These are phyloP conservation scores for Lucilia cuprina DNA, from an alignment of 1,140 invertebrate genomes.

Conservation along the genomic window DNA sequence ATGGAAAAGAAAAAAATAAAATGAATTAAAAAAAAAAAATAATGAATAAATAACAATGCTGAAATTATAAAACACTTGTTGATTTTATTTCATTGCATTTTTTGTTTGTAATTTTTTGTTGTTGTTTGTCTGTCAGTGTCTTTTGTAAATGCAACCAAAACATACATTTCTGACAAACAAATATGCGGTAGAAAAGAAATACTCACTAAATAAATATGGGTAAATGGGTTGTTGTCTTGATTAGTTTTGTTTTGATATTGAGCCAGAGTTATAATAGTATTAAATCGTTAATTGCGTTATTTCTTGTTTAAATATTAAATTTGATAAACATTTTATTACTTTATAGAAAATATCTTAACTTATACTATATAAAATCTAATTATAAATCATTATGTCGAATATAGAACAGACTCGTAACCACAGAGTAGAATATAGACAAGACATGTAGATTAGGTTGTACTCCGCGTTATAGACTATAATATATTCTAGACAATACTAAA, in stretches of 20 bases:
- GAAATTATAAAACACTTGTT: conserved; percentile 24
- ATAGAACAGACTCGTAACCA: too few relatives aligned
- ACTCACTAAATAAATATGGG: not conserved
- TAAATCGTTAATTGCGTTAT: too few relatives aligned
- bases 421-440: too few relatives aligned
- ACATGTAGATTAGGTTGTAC: too few relatives aligned
- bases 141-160: conserved; percentile 6
- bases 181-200: not conserved
- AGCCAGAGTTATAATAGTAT: not conserved
- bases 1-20: conserved; percentile 6
- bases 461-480: too few relatives aligned
- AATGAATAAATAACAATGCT: conserved; percentile 19
- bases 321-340: too few relatives aligned
- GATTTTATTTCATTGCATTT: not conserved
- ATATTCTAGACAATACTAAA: too few relatives aligned
- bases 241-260: not conserved
- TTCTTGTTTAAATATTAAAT: too few relatives aligned
- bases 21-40: not conserved
- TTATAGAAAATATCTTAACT: too few relatives aligned
- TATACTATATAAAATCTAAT: too few relatives aligned
- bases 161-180: not conserved
- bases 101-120: not conserved
- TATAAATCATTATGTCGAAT: too few relatives aligned
- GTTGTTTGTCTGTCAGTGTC: not conserved
- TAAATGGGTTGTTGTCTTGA: conserved; percentile 11